Base-by-base conservation (phyloP, 2,797 vertebrate species). In the Cuculus canorus region DNA sequence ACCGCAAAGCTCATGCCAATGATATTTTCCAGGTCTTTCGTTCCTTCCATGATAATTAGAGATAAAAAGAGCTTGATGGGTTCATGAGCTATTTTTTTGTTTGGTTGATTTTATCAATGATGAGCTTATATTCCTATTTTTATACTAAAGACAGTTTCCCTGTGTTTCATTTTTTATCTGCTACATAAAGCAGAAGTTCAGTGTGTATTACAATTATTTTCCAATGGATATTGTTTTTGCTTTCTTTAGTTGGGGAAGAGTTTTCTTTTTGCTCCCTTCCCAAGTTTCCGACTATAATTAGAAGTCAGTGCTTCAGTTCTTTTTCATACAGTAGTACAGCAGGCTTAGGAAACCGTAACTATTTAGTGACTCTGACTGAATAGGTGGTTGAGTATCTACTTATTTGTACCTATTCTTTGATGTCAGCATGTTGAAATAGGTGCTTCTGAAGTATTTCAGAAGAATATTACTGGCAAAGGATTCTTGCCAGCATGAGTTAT, bases 211-310 rank as follows among this genome's bases (percentile, higher is more conserved):
- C 68, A n/a, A 50, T 68, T 70, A 37, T 87, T 95, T 95, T 95
- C 88, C 94, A 45, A 6, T 73, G 66, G 52, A 66, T 78, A 8
- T 71, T 63, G 39, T 50, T 92, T 71, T 69, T 68, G 32, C 33
- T 91, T 82, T 65, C 81, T 70, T 53, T 21, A 80, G 52, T 75
- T 64, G 75, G 43, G 39, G 60, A 85, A 82, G 35, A 4, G 4
- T 7, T 95, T 77, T 37, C 11, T 77, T 93, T 86, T 81, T 88
- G 16, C 65, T 94, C 96, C 68, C 82, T 89, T 95, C 86, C 66
- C 72, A 85, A 89, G 68, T 93, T 96, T 91, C 93, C 72, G 85
- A 2, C 61, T 93, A 68, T 73, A 85, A 94, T 90, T 94, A 94
- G 82, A 71, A 92, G n/a, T 30, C 28, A 22, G 21, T 47, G 13